These are phyloP conservation scores for Mirounga angustirostris DNA, from an alignment of 2,113 vertebrate species.

Conservation along the genomic window DNA sequence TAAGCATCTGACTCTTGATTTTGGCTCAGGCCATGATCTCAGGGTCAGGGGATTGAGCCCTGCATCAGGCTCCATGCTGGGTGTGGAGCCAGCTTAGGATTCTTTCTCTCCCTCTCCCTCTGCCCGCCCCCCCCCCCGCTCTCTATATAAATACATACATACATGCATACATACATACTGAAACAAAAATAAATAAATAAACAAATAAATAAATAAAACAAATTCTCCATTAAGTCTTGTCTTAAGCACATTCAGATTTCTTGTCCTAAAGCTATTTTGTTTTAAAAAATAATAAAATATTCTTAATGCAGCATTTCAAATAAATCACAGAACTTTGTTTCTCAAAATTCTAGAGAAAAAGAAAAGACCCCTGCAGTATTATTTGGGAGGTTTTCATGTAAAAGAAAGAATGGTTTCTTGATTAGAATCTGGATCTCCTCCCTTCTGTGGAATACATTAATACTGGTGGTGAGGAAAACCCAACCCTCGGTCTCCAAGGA, in stretches of 20 bases:
- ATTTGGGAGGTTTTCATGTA: conserved; percentile 25
- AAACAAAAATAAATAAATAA: too few relatives aligned
- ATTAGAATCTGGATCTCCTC: background rate
- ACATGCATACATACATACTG: background rate
- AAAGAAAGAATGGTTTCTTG: conserved; percentile 38
- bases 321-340: background rate
- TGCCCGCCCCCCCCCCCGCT: background rate
- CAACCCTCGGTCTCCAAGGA: background rate
- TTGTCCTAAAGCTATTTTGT: background rate
- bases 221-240: background rate
- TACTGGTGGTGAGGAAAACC: background rate
- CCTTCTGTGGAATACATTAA: background rate
- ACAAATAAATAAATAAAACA: background rate
- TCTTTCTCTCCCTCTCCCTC: background rate
- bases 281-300: conserved; percentile 34
- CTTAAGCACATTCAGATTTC: background rate
- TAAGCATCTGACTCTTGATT: background rate
- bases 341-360: conserved; percentile 54
- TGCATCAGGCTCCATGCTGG: background rate
- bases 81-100: background rate
- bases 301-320: conserved; percentile 25
- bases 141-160: background rate
- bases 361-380: background rate
- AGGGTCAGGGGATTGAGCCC: background rate
- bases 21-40: background rate